Evolutionary conservation across 1,140 invertebrate genomes (phyloP).

Genomic region (Cotesia vestalis): DNA sequence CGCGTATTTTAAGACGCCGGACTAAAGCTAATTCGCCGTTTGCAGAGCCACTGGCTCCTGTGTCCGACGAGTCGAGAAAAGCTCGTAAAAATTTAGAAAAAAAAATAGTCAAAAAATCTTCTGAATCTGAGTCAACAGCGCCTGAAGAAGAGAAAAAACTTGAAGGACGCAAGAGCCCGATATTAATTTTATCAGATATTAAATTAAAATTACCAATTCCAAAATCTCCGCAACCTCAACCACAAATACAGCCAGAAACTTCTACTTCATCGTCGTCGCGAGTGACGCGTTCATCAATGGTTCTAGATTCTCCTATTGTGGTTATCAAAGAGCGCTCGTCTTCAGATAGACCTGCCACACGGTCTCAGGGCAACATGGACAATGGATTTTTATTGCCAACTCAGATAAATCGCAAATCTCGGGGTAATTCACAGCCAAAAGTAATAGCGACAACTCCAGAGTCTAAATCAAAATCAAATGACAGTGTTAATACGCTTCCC

Average conservation of each 20-base stretch:
- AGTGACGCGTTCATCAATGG: slow-evolving; percentile 5
- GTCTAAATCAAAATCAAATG: slow-evolving; percentile 23
- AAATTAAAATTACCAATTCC: slow-evolving; percentile 27
- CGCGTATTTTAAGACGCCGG: slow-evolving; percentile 30
- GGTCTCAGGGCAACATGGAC: slow-evolving; percentile 40
- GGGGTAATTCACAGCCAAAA: slow-evolving; percentile 41
- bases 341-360: slow-evolving; percentile 41
- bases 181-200: no score
- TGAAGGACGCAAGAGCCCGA: no score
- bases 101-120: slow-evolving; percentile 20
- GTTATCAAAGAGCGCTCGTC: background rate
- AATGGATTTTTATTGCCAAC: slow-evolving; percentile 43
- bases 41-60: slow-evolving; percentile 3
- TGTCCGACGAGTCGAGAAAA: slow-evolving; percentile 13
- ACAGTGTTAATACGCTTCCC: slow-evolving; percentile 25
- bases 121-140: background rate
- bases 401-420: slow-evolving; percentile 34
- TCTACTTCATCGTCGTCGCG: background rate
- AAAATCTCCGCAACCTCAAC: slow-evolving; percentile 33
- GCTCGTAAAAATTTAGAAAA: background rate
- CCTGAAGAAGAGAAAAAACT: no score
- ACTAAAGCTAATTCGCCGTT: slow-evolving; percentile 23
- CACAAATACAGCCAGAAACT: background rate
- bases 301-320: background rate
- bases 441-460: slow-evolving; percentile 21